Evolutionary conservation across 2,888 invertebrate species (phyloP), one percentile per base, ranked within the genome.

Genomic region (Agrochola litura): DNA sequence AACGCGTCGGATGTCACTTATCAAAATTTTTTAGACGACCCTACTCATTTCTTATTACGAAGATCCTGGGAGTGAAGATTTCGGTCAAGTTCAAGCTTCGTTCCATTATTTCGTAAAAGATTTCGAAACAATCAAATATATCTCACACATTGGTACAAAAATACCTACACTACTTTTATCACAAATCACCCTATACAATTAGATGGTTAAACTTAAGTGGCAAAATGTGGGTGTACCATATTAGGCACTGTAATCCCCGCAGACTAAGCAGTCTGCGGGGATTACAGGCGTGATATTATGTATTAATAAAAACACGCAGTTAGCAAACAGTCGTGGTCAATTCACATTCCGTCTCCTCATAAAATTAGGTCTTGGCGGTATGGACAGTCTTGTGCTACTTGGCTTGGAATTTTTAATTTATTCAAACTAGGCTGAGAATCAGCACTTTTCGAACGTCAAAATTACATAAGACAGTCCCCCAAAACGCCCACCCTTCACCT

Each of bases 1-100:
- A 56, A 61, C n/a, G 12, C 54, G 43, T 56, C 56, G 63, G 41
- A 73, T 74, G 64, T 63, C 69, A 73, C 56, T 61, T 73, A 70
- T 58, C 30, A 19, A 63, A 66, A 65, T 72, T 56, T 16, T 68
- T 69, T 52, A 25, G 30, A 10, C 25, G 68, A 56, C 60, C 49
- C 68, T 43, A 58, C 49, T 69, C 63, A 68, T 54, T 72, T 56
- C 6, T 8, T 76, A 52, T 41, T 82, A 49, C 30, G 6, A 54
- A 58, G 43, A 61, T 14, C 9, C 52, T 58, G 65, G 37, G 22
- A 54, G 37, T 52, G 19, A 61, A 58, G 14, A 61, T 61, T 56
- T 41, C n/a, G 46, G 54, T 54, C 71, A 64, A 68, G 66, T 49
- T 46, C 58, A 82, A 41, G 37, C 6, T 41, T 63, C n/a, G 12